A percentile compares a stretch with the other conserved stretches of the same genome.
Conservation (phyloP, 2,113 vertebrate genomes). For the Nerophis ophidion region DNA sequence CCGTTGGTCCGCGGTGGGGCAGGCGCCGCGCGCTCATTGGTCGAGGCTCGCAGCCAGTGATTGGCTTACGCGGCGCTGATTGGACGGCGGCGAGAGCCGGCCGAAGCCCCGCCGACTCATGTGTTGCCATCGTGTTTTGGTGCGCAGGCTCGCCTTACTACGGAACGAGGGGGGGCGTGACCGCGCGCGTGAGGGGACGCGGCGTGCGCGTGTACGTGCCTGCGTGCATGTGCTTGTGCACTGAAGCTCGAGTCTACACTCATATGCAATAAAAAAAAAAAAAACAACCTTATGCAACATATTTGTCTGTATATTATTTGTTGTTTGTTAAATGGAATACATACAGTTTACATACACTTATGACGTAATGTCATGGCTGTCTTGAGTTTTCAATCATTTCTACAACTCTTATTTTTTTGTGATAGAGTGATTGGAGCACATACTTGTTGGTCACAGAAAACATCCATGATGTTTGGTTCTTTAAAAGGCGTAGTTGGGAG, state of each 20-base stretch:
- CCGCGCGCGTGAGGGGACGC: too few species aligned
- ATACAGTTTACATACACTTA: too few species aligned
- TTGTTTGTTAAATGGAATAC: too few species aligned
- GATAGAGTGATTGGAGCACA: too few species aligned
- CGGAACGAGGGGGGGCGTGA: slow-evolving; percentile 12
- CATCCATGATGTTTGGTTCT: too few species aligned
- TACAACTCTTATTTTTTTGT: too few species aligned
- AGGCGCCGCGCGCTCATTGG: slow-evolving; percentile 45
- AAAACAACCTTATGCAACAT: slow-evolving; percentile 19
- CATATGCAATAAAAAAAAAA: background rate
- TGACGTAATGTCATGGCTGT: too few species aligned
- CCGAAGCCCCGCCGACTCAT: slow-evolving; percentile 59
- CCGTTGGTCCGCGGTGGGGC: slow-evolving; percentile 46
- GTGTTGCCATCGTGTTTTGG: slow-evolving; percentile 56
- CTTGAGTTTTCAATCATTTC: too few species aligned
- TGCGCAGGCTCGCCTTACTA: slow-evolving; percentile 38
- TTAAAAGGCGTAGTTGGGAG: too few species aligned
- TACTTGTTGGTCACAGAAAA: too few species aligned
- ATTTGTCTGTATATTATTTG: too few species aligned
- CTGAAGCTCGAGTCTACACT: background rate
- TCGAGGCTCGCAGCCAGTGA: slow-evolving; percentile 49
- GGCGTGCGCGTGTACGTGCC: too few species aligned
- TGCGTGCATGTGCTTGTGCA: background rate
- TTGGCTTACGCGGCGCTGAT: slow-evolving; percentile 32
- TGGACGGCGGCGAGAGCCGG: slow-evolving; percentile 39